phyloP scores from a whole-genome alignment of 37 sponge, comb jelly and placozoan species.

The Agelas oroides region DNA sequence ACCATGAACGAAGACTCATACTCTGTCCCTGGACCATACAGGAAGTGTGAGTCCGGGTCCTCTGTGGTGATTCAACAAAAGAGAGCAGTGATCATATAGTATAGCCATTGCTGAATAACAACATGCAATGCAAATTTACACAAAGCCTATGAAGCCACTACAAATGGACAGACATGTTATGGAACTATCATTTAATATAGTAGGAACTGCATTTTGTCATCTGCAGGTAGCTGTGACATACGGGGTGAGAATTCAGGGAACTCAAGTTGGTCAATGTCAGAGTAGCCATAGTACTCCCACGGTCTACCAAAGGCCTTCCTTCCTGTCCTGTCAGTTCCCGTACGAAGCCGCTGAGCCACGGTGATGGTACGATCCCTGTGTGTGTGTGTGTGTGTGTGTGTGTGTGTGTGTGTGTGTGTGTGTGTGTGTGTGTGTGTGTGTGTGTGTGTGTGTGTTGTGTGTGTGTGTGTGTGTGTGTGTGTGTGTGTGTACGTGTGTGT shows the following conservation, averaged over 20 bases:
- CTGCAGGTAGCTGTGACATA: not conserved
- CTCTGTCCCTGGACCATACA: slow-evolving; percentile 23
- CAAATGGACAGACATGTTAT: too few relatives aligned
- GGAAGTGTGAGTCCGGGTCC: slow-evolving; percentile 8
- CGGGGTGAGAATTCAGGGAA: slow-evolving; percentile 25
- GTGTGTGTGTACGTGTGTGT: too few relatives aligned
- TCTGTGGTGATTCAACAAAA: slow-evolving; percentile 8
- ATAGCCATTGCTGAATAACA: not conserved
- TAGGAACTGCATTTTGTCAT: too few relatives aligned
- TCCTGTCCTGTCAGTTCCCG: slow-evolving; percentile 3
- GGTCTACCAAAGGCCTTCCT: slow-evolving; percentile 1
- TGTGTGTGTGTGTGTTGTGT: too few relatives aligned
- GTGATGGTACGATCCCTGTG: slow-evolving; percentile 30
- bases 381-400: not conserved
- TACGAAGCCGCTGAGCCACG: slow-evolving; percentile 2
- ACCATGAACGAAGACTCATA: slow-evolving; percentile 21
- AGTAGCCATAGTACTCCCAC: slow-evolving; percentile 18
- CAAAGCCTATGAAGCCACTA: too few relatives aligned
- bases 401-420: not conserved
- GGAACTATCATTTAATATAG: too few relatives aligned
- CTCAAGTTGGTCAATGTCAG: slow-evolving; percentile 34
- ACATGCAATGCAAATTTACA: too few relatives aligned
- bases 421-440: too few relatives aligned
- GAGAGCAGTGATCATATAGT: not conserved
- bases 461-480: too few relatives aligned